phyloP scores from a whole-genome alignment of 2,797 vertebrate species.

The Bradypodion pumilum region DNA sequence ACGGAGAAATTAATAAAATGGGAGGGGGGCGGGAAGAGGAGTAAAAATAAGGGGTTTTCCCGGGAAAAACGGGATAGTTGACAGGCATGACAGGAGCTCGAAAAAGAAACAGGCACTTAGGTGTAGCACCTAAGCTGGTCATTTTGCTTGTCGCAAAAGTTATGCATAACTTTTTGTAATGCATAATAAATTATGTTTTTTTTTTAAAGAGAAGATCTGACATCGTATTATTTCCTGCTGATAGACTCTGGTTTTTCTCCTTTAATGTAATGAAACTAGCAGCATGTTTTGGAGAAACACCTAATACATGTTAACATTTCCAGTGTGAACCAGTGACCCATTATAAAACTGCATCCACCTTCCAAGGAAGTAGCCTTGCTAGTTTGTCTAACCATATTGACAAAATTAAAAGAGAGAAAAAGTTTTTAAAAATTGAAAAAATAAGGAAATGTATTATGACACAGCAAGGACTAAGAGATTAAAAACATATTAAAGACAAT shows the following conservation, averaged over 20 bases:
- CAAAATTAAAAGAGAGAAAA: no score
- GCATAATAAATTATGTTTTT: neutral
- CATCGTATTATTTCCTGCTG: neutral
- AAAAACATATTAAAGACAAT: no score
- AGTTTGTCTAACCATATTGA: no score
- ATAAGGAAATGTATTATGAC: no score
- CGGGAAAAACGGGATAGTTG: no score
- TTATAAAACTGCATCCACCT: neutral
- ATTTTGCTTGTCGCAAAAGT: neutral
- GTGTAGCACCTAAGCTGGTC: no score
- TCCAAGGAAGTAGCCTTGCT: neutral
- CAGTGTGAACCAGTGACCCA: neutral
- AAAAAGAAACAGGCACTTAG: neutral
- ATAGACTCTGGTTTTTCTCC: neutral
- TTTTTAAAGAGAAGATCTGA: neutral
- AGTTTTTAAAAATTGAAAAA: no score
- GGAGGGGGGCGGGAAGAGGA: no score
- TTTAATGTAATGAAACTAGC: neutral
- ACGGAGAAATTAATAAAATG: no score
- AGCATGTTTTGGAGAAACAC: neutral
- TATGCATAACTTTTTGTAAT: neutral
- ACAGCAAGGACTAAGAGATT: no score
- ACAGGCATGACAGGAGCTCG: neutral
- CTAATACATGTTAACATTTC: neutral
- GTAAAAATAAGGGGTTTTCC: no score